Evolutionary conservation across 2,113 vertebrate species (phyloP).

Genomic region (Callithrix jacchus): DNA sequence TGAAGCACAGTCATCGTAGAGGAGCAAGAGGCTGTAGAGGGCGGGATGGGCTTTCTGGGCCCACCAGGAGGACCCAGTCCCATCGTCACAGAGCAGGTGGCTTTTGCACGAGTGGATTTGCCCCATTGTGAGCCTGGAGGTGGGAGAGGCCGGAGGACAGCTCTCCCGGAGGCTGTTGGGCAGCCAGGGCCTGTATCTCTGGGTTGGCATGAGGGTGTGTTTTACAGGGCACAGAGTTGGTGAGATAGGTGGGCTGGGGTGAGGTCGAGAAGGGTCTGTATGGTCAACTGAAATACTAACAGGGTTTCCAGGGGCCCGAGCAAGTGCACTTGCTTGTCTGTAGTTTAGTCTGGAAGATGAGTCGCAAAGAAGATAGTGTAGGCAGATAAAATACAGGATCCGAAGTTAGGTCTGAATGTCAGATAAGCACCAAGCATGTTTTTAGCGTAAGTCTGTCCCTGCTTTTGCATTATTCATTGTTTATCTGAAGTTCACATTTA

Average conservation of each 20-base stretch:
- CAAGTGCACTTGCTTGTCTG: background rate
- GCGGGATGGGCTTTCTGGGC: background rate
- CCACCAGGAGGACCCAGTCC: background rate
- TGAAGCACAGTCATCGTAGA: background rate
- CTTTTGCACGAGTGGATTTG: background rate
- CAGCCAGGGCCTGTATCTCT: accelerated
- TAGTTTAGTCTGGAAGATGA: background rate
- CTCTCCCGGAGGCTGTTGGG: background rate
- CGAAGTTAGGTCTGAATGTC: background rate
- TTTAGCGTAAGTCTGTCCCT: background rate
- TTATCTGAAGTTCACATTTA: background rate
- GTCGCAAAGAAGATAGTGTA: background rate
- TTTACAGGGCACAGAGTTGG: background rate
- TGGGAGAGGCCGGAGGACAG: background rate
- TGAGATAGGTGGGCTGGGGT: too few relatives aligned
- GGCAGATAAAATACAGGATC: background rate
- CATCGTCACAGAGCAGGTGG: background rate
- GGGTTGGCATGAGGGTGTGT: too few relatives aligned
- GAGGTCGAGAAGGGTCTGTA: too few relatives aligned
- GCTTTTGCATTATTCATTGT: accelerated
- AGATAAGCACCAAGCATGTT: background rate
- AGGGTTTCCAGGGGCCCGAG: background rate
- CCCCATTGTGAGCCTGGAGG: background rate
- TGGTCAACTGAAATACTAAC: accelerated
- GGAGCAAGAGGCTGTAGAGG: background rate